Evolutionary conservation across 1,140 invertebrate genomes (phyloP).

Genomic region (Drosophila prosaltans): DNA sequence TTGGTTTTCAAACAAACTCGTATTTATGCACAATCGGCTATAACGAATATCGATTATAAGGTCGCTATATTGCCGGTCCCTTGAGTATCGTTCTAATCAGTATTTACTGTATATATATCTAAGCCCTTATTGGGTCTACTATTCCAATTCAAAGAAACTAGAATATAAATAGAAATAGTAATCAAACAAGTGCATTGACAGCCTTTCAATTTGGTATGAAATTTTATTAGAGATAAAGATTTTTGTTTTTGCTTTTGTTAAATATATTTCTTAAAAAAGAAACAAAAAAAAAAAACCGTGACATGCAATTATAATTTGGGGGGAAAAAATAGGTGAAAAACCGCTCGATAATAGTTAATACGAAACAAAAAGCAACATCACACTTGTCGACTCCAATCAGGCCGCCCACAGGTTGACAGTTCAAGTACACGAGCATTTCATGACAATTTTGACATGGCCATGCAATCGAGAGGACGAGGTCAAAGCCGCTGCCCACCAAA

Average conservation of each 20-base stretch:
- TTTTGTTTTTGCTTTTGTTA: no score
- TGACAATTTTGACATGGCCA: conserved; percentile 11
- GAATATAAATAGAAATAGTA: background rate
- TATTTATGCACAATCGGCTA: no score
- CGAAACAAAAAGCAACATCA: background rate
- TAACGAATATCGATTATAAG: no score
- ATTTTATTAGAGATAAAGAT: background rate
- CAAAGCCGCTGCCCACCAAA: conserved; percentile 8
- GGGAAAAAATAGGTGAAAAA: background rate
- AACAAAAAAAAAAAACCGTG: conserved; percentile 1
- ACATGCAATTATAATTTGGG: conserved; percentile 12
- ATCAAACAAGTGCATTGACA: background rate
- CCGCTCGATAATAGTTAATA: conserved; percentile 16
- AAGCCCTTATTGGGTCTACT: no score
- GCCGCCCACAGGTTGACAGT: conserved; percentile 25
- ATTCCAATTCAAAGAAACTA: no score
- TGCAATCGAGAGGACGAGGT: conserved; percentile 12
- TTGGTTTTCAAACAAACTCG: no score
- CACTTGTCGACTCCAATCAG: no score
- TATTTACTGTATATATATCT: no score
- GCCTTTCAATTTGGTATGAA: background rate
- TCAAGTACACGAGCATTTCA: conserved; percentile 29
- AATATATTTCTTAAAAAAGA: background rate
- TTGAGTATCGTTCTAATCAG: no score
- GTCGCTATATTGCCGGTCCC: no score